Percentiles rank a stretch among this genome's conserved stretches.
phyloP scores from a whole-genome alignment of 2,888 invertebrate species.

The Dynastes hyllus region DNA sequence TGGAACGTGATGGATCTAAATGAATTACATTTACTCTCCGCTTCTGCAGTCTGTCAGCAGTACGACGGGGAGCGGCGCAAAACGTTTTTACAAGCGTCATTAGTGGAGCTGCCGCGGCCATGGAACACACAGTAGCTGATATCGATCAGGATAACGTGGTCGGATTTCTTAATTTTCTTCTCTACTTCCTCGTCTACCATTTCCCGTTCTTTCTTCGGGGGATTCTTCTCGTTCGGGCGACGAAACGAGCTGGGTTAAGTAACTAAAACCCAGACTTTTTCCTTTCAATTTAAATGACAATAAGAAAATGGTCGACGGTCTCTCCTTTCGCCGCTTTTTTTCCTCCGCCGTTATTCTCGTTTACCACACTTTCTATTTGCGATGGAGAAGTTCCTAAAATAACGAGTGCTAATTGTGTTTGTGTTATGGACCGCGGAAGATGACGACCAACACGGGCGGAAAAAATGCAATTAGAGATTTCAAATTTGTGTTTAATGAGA shows the following conservation, averaged over 20 bases:
- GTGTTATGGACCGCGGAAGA: neutral
- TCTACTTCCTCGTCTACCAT: neutral
- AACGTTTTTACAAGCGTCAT: constrained; percentile 51
- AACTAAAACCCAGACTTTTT: constrained; percentile 24
- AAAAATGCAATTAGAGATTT: neutral
- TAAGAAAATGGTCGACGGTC: constrained; percentile 7
- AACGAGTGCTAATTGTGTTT: constrained; percentile 27
- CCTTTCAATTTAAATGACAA: constrained; percentile 36
- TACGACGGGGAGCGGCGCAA: constrained; percentile 14
- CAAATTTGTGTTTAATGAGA: constrained; percentile 9
- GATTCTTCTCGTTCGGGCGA: constrained; percentile 1
- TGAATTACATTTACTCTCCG: constrained; percentile 51
- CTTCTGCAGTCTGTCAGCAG: neutral
- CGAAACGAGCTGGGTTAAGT: constrained; percentile 22
- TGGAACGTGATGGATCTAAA: constrained; percentile 49
- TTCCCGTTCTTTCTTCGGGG: neutral
- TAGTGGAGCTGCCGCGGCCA: constrained; percentile 46
- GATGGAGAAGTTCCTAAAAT: constrained; percentile 9
- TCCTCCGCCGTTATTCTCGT: neutral
- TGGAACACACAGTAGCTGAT: constrained; percentile 48
- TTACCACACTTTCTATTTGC: constrained; percentile 7
- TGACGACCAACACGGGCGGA: neutral
- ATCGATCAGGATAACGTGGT: constrained; percentile 51
- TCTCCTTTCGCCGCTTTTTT: neutral
- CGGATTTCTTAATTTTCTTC: constrained; percentile 47